Conservation (phyloP, 2,888 invertebrate species). For the Amiota minor region DNA sequence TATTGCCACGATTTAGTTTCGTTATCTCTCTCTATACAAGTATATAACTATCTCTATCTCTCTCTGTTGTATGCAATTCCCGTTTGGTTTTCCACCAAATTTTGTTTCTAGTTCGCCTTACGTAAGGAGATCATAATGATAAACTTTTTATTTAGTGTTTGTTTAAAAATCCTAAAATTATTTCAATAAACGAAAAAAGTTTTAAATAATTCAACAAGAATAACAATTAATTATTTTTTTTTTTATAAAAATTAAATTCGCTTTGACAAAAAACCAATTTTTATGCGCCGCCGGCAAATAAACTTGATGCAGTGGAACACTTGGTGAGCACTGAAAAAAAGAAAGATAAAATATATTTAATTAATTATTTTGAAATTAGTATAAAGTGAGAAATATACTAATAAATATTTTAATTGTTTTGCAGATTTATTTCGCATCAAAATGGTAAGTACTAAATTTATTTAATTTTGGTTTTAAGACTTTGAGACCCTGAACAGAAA, state of each 20-base stretch:
- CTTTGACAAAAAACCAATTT: slow-evolving; percentile 19
- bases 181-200: too few relatives aligned
- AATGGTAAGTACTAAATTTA: too few relatives aligned
- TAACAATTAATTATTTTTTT: slow-evolving; percentile 7
- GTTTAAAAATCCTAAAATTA: not conserved
- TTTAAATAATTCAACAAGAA: not conserved
- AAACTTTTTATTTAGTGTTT: slow-evolving; percentile 1
- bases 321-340: slow-evolving; percentile 26
- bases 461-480: too few relatives aligned
- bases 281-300: not conserved
- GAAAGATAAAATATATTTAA: not conserved
- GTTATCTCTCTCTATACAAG: not conserved
- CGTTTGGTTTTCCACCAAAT: slow-evolving; percentile 22
- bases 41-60: slow-evolving; percentile 16
- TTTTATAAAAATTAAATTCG: slow-evolving; percentile 30
- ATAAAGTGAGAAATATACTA: not conserved
- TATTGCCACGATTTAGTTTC: slow-evolving; percentile 59
- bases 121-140: slow-evolving; percentile 53
- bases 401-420: not conserved
- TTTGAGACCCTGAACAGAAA: too few relatives aligned
- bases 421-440: not conserved
- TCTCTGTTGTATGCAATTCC: slow-evolving; percentile 20
- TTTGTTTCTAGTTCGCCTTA: slow-evolving; percentile 39
- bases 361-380: not conserved
- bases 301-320: slow-evolving; percentile 9